Evolutionary conservation across 2,113 vertebrate species (phyloP).

Genomic region (Cnemophilus loriae): DNA sequence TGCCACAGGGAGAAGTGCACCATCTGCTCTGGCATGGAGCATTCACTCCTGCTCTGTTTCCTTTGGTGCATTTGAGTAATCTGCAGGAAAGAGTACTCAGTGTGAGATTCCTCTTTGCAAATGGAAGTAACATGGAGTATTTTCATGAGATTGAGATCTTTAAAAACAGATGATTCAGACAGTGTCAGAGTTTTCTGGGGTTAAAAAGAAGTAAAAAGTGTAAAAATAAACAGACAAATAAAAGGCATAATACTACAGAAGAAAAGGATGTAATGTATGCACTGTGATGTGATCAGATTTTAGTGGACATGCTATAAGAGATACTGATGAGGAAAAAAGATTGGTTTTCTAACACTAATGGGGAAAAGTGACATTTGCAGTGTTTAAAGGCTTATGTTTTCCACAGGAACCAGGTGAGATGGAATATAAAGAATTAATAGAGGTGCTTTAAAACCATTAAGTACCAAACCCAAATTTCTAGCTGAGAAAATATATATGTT

Average conservation of each 20-base stretch:
- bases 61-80: neutral
- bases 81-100: neutral
- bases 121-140: neutral
- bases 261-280: neutral
- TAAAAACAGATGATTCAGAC: neutral
- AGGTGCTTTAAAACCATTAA: slow-evolving; percentile 65
- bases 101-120: neutral
- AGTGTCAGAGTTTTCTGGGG: neutral
- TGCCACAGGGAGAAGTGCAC: neutral
- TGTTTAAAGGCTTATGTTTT: slow-evolving; percentile 75
- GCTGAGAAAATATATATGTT: slow-evolving; percentile 55
- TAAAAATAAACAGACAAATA: neutral
- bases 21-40: neutral
- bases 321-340: neutral
- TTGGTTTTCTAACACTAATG: slow-evolving; percentile 33
- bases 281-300: neutral
- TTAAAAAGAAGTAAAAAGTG: neutral
- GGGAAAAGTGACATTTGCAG: slow-evolving; percentile 63
- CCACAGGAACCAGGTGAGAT: slow-evolving; percentile 72
- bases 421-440: slow-evolving; percentile 72
- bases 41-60: neutral
- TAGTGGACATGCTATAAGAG: neutral
- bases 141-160: neutral
- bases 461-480: slow-evolving; percentile 62
- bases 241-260: neutral